Evolutionary conservation across 2,797 vertebrate species (phyloP), one percentile per base, ranked within the genome.

Genomic region (Myioborus miniatus): DNA sequence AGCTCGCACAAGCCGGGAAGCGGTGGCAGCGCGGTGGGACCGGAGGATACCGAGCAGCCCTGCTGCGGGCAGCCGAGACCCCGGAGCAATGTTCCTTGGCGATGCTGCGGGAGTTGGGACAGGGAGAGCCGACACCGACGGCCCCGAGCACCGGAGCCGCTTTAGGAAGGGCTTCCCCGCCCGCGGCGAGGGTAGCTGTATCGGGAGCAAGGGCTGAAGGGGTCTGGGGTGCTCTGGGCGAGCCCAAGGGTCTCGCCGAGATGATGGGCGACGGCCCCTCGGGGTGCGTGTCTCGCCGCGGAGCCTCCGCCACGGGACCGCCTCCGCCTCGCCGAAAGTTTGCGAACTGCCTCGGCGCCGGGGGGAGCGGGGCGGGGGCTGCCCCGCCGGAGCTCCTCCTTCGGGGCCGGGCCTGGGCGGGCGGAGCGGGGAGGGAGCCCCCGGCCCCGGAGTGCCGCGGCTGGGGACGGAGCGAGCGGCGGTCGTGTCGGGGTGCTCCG

Each of bases 321-420:
- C 52, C 24, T 22, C 41, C 2, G 11, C 36, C 23, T 46, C 63
- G 70, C 79, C 62, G 67, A 89, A 95, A 95, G 34, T 96, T 95
- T 91, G 63, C 46, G 49, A 84, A 76, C 74, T 7, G 87, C 30
- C 69, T 77, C 20, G 12, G 60, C 52, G 17, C 81, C 39, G 67
- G 70, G 91, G 92, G 87, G 83, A 67, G 89, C 44, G n/a, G 96
- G 97, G 96, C 96, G 96, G 95, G 95, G 97, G 96, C 96, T 82
- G 91, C 94, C 91, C 88, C 90, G 81, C 83, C 93, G 87, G 96
- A 96, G 97, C 97, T 95, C 97, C 97, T 94, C 97, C 97, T 96
- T 87, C 77, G 96, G 96, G 98, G 97, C 96, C 65, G 97, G 97
- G 95, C 97, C 75, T 95, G 75, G 94, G 97, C 96, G 96, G 97